Evolutionary conservation across 2,797 vertebrate species (phyloP).

Genomic region (Manis javanica): DNA sequence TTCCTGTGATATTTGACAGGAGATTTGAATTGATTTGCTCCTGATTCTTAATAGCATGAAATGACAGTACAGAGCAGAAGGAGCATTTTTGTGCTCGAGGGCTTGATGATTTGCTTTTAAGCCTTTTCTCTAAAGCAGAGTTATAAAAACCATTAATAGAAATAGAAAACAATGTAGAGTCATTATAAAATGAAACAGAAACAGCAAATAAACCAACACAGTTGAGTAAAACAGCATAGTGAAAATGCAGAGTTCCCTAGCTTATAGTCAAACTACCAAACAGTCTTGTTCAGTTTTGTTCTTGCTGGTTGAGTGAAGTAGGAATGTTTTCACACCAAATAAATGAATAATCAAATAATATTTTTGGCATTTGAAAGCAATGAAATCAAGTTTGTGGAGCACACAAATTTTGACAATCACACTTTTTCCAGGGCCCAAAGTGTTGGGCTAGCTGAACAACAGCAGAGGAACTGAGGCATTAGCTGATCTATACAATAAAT

Average conservation of each 20-base stretch:
- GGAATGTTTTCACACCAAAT: neutral
- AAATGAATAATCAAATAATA: neutral
- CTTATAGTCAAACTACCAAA: neutral
- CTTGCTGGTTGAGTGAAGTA: neutral
- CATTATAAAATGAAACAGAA: slow-evolving; percentile 62
- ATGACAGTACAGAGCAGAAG: neutral
- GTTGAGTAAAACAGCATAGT: slow-evolving; percentile 20
- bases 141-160: slow-evolving; percentile 60
- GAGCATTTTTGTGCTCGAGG: slow-evolving; percentile 31
- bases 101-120: slow-evolving; percentile 33
- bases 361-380: neutral
- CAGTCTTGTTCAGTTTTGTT: neutral
- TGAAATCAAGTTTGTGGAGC: neutral
- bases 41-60: slow-evolving; percentile 44
- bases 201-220: slow-evolving; percentile 30
- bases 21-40: slow-evolving; percentile 68
- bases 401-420: slow-evolving; percentile 9
- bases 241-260: slow-evolving; percentile 38
- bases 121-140: slow-evolving; percentile 69
- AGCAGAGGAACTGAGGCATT: neutral
- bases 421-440: neutral
- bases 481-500: neutral
- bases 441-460: neutral
- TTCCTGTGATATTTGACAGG: slow-evolving; percentile 69
- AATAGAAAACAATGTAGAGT: slow-evolving; percentile 21